Percentiles rank a stretch among this genome's conserved stretches.
Conservation (phyloP, 2,113 vertebrate genomes). For the Alligator mississippiensis region DNA sequence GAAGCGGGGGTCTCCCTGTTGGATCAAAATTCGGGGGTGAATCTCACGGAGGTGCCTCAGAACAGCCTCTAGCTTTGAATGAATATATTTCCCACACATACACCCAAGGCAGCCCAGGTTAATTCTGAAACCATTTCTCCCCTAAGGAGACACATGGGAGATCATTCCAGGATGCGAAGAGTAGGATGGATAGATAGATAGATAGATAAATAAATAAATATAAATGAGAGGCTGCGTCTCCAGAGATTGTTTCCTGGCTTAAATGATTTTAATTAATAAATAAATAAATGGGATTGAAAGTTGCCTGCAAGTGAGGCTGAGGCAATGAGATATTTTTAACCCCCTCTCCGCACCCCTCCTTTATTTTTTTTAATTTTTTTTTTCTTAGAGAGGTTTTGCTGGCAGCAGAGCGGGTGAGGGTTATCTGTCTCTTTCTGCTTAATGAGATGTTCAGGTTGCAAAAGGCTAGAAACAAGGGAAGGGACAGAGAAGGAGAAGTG, state of each 20-base stretch:
- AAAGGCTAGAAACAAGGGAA: background rate
- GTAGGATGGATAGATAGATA: background rate
- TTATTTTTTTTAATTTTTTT: slow-evolving; percentile 5
- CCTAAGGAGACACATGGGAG: background rate
- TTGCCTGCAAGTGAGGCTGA: slow-evolving; percentile 47
- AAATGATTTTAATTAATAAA: slow-evolving; percentile 78
- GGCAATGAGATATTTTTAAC: slow-evolving; percentile 56
- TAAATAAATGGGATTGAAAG: slow-evolving; percentile 73
- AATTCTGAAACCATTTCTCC: background rate
- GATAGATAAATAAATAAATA: slow-evolving; percentile 14
- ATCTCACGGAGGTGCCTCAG: slow-evolving; percentile 21
- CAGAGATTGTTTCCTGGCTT: slow-evolving; percentile 70
- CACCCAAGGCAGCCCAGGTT: background rate
- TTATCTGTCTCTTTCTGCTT: background rate
- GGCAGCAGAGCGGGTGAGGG: background rate
- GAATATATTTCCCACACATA: background rate
- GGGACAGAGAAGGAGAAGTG: background rate
- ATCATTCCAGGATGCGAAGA: slow-evolving; percentile 36
- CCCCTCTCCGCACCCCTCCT: background rate
- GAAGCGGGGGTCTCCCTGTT: background rate
- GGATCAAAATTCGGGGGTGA: background rate
- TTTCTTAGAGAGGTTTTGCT: background rate
- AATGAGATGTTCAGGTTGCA: too few relatives aligned
- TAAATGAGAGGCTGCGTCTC: slow-evolving; percentile 46
- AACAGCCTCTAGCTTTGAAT: slow-evolving; percentile 20